Conservation (phyloP, 2,888 invertebrate species). For the Apamea monoglypha region DNA sequence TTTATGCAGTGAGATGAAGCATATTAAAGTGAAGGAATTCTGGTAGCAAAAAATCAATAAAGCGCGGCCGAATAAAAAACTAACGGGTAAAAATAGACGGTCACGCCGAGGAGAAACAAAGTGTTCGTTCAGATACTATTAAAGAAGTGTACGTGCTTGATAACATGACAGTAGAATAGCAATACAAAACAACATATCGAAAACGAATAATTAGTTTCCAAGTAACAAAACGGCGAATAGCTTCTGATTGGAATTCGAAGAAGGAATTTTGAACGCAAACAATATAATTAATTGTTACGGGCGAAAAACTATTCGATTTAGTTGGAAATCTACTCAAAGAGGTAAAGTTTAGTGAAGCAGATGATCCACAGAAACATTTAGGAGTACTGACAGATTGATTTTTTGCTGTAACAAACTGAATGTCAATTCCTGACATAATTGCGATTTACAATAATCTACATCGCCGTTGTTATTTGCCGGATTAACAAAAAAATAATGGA, state of each 20-base stretch:
- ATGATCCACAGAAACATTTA: conserved; percentile 5
- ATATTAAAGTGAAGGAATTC: conserved; percentile 61
- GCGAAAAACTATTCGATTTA: conserved; percentile 38
- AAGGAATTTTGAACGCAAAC: conserved; percentile 63
- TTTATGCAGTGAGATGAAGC: conserved; percentile 68
- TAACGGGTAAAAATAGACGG: conserved; percentile 59
- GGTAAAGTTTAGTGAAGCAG: conserved; percentile 17
- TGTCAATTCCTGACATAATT: conserved; percentile 56
- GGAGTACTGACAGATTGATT: conserved; percentile 32
- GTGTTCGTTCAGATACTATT: conserved; percentile 64
- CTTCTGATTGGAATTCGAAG: conserved; percentile 66
- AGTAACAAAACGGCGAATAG: conserved; percentile 63
- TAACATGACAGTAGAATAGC: conserved; percentile 67
- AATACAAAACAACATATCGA: conserved; percentile 65
- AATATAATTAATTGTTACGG: conserved; percentile 56
- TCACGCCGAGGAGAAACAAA: conserved; percentile 67
- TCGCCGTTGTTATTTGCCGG: conserved; percentile 32
- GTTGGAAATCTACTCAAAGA: conserved; percentile 13
- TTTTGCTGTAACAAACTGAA: conserved; percentile 33
- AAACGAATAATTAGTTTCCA: conserved; percentile 67
- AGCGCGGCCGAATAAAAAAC: conserved; percentile 58
- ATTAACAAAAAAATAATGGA: conserved; percentile 58
- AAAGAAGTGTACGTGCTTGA: conserved; percentile 69
- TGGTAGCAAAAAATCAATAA: conserved; percentile 69
- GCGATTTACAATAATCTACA: conserved; percentile 50